phyloP scores from a whole-genome alignment of 1,140 invertebrate species.

The Nebria ingens region DNA sequence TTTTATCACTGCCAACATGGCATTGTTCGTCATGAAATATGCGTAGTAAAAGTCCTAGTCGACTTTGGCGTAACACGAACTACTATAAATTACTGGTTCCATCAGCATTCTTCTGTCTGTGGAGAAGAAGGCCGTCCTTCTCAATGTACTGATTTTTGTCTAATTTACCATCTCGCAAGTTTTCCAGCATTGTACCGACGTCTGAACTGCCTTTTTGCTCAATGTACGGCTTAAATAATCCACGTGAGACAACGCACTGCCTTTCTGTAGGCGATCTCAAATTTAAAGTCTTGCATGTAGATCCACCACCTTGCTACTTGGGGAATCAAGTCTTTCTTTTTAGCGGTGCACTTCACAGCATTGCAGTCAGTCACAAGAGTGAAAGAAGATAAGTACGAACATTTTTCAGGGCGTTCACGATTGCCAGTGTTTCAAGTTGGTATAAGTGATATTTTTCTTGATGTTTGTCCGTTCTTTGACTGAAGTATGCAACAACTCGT shows the following conservation, averaged over 20 bases:
- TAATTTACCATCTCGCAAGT: no score
- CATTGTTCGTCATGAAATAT: constrained; percentile 29
- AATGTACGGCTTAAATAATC: constrained; percentile 8
- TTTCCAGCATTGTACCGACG: no score
- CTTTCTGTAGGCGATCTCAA: constrained; percentile 17
- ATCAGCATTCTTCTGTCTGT: not conserved
- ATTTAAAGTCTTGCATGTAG: constrained; percentile 8
- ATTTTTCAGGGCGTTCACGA: constrained; percentile 11
- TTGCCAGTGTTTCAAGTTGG: constrained; percentile 23
- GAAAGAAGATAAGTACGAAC: not conserved
- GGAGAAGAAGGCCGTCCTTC: not conserved
- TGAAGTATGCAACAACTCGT: constrained; percentile 26
- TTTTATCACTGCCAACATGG: constrained; percentile 25
- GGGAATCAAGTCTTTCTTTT: not conserved
- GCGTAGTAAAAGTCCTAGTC: constrained; percentile 20
- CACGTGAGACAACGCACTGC: constrained; percentile 9
- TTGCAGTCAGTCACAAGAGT: constrained; percentile 10
- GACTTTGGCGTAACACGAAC: constrained; percentile 14
- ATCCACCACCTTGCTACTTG: constrained; percentile 4
- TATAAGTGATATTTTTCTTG: constrained; percentile 26
- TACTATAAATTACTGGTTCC: constrained; percentile 12
- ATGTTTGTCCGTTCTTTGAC: constrained; percentile 19
- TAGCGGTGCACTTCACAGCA: not conserved
- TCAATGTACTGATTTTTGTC: no score
- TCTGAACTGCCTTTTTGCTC: not conserved